Evolutionary conservation across 2,113 vertebrate species (phyloP), one percentile per base, ranked within the genome.

Genomic region (Forbesichthys agassizii): DNA sequence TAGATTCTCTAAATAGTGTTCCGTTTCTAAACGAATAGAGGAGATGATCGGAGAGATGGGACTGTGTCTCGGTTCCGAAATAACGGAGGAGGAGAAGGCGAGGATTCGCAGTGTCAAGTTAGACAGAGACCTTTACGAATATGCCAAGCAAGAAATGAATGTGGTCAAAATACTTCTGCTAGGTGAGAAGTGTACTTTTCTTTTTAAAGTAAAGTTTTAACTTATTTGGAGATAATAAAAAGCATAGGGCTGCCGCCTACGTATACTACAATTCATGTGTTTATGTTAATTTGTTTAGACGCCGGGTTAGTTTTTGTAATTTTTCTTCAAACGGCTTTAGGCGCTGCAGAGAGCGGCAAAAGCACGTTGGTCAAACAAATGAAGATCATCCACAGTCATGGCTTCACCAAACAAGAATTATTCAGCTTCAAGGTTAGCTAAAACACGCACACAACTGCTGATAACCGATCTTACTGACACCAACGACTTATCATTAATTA

Each of bases 301-400:
- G 3, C 4, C 36, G 7, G 36, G 36, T 52, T 52, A 11, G 27
- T 33, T 47, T 52, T 33, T 18, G 53, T 20, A 10, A 4, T 36
- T 53, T 71, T 33, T 27, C 16, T 16, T 14, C 6, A 42, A 46
- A 47, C 52, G 36, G n/a, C 54, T 70, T 1, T 77, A 93, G 92
- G 93, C 55, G 92, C 93, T 59, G 93, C 91, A 20, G 93, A 93
- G 71, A 93, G 93, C 13, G 93, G 93, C 1, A 93, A 93, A 70
- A 93, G 92, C 71, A 93, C 92, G 0, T 68, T 93, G 90, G 93
- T 93, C 49, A 93, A 93, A 85, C 93, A 93, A 84, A 93, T 93
- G 93, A 93, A 93, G 83, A 93, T 93, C 68, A 93, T 93, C 69
- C 92, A 93, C 83, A 93, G 93, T 33, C 82, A 91, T 47, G 92